Percentiles rank a stretch among this genome's conserved stretches.
phyloP scores from a whole-genome alignment of 2,888 invertebrate species.

The Apeira syringaria region DNA sequence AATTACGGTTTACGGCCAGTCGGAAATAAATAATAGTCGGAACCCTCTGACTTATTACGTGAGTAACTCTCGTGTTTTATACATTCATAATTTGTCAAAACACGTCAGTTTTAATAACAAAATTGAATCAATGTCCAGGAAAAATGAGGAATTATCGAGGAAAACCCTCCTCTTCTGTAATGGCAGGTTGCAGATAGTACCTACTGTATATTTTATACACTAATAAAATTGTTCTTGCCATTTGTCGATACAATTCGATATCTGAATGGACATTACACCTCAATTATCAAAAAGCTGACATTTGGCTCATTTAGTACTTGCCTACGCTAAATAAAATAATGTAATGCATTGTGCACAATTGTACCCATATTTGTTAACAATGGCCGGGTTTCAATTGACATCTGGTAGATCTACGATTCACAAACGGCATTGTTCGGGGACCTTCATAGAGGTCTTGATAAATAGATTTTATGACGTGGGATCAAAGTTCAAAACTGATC shows the following conservation, averaged over 20 bases:
- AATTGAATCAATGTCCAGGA: no score
- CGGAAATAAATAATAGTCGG: no score
- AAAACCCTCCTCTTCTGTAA: no score
- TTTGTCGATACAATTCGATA: constrained; percentile 34
- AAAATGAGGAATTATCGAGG: no score
- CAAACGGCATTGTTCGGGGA: constrained; percentile 5
- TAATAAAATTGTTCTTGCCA: neutral
- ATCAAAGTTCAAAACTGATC: constrained; percentile 7
- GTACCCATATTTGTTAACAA: constrained; percentile 79
- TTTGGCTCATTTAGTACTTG: constrained; percentile 66
- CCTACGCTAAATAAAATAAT: constrained; percentile 70
- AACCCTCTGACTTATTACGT: no score
- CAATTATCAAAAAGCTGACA: constrained; percentile 75
- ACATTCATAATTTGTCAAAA: no score
- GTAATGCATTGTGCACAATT: constrained; percentile 72
- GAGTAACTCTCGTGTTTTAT: no score
- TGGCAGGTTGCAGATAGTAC: no score
- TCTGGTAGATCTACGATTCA: constrained; percentile 57
- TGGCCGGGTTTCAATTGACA: constrained; percentile 66
- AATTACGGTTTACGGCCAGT: no score
- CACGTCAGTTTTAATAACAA: no score
- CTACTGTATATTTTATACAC: no score
- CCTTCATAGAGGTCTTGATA: neutral
- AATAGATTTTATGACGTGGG: constrained; percentile 7
- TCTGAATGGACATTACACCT: constrained; percentile 54